Percentiles rank a stretch among this genome's conserved stretches.
Conservation (phyloP, 2,797 vertebrate species). For the Emys orbicularis region DNA sequence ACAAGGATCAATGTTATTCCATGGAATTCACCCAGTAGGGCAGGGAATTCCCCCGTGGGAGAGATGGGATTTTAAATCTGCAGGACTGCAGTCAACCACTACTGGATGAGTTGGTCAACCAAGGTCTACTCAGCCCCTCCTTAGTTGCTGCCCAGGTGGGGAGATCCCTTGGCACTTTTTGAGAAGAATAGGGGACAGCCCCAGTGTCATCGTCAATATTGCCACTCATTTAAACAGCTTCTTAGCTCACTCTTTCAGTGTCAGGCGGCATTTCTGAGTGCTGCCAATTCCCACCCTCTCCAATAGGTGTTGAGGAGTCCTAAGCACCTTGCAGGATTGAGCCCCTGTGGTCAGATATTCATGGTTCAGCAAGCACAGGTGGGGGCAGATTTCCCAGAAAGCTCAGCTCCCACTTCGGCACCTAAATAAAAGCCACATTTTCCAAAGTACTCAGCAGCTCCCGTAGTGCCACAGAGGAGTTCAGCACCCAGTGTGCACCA, state of each 20-base stretch:
- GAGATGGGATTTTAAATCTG: rapidly evolving
- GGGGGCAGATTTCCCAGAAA: background rate
- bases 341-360: background rate
- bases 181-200: background rate
- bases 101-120: background rate
- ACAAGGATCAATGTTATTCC: rapidly evolving
- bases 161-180: background rate
- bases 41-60: rapidly evolving
- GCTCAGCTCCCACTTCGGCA: rapidly evolving
- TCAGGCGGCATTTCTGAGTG: background rate
- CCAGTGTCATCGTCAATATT: rapidly evolving
- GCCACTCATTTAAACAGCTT: background rate
- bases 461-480: background rate
- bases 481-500: background rate
- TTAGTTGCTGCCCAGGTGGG: background rate
- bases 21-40: background rate
- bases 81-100: background rate
- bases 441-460: background rate
- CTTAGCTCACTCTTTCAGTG: background rate
- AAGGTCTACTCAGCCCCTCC: background rate
- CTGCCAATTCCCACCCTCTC: background rate
- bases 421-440: rapidly evolving
- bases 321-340: background rate
- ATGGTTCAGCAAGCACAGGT: background rate
- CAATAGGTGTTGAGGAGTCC: background rate